Evolutionary conservation across 2,113 vertebrate genomes (phyloP).

Genomic region (Semnornis frantzii): DNA sequence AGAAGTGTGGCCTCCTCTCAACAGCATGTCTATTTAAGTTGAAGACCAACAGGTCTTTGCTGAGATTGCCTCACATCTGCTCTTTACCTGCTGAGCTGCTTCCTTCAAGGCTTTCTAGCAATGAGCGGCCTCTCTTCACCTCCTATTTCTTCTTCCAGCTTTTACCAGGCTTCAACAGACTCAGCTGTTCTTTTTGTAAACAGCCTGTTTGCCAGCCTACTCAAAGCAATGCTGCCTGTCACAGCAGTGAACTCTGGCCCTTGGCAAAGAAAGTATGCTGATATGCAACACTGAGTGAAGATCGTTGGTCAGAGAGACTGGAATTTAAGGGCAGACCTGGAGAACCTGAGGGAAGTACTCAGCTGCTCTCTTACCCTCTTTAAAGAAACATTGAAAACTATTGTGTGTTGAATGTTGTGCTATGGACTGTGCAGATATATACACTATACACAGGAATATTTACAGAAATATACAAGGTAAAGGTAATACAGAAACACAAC

Average conservation of each 20-base stretch:
- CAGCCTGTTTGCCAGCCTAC: not conserved
- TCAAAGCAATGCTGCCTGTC: not conserved
- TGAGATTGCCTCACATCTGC: accelerated
- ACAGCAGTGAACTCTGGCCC: not conserved
- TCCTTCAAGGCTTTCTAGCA: accelerated
- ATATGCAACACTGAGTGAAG: accelerated
- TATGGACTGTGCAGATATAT: no score
- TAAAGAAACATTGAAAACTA: not conserved
- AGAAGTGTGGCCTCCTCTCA: no score
- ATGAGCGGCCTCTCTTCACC: not conserved
- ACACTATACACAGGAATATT: no score
- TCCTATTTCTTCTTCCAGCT: not conserved
- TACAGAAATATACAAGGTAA: no score
- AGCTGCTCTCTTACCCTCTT: not conserved
- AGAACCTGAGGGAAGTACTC: accelerated
- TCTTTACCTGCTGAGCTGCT: not conserved
- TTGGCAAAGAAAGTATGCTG: not conserved
- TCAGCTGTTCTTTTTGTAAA: not conserved
- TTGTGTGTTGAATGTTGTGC: not conserved
- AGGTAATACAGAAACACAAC: no score
- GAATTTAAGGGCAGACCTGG: not conserved
- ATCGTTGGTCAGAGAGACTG: accelerated
- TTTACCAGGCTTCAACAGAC: not conserved
- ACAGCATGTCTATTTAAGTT: not conserved
- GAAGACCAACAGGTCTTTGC: not conserved